Evolutionary conservation across 2,113 vertebrate genomes (phyloP).

Genomic region (Gavialis gangeticus): DNA sequence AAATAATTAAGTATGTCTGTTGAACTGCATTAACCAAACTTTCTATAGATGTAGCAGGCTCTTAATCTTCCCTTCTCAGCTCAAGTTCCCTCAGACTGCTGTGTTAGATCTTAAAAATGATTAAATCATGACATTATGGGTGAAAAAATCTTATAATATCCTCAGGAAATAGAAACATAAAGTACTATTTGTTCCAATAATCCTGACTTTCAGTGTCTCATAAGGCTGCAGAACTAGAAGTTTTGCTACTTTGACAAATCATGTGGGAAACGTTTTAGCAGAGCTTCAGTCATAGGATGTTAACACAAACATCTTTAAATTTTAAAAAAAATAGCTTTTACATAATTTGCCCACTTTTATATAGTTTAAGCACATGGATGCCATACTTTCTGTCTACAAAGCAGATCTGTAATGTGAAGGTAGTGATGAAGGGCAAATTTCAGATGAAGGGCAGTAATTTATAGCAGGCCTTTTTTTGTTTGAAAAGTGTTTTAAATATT

Average conservation of each 20-base stretch:
- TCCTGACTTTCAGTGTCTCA: background rate
- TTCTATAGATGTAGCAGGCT: background rate
- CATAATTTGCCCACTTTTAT: background rate
- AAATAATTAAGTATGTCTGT: background rate
- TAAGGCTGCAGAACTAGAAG: background rate
- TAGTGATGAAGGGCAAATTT: background rate
- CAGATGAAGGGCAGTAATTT: background rate
- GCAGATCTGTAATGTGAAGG: constrained; percentile 1
- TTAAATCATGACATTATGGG: background rate
- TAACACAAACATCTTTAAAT: background rate
- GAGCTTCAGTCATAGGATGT: background rate
- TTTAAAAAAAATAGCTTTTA: background rate
- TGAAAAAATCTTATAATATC: background rate
- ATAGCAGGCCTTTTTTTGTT: background rate
- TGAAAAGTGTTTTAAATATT: background rate
- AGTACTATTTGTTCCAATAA: background rate
- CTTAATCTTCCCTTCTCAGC: background rate
- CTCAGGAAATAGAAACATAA: background rate
- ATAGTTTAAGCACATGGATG: background rate
- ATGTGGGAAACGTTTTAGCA: background rate
- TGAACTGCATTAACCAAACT: background rate
- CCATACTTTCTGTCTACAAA: background rate
- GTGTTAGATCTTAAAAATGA: background rate
- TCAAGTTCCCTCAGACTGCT: background rate
- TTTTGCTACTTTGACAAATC: background rate